Evolutionary conservation across 1,140 invertebrate species (phyloP), one percentile per base, ranked within the genome.

Genomic region (Drosophila sucinea): DNA sequence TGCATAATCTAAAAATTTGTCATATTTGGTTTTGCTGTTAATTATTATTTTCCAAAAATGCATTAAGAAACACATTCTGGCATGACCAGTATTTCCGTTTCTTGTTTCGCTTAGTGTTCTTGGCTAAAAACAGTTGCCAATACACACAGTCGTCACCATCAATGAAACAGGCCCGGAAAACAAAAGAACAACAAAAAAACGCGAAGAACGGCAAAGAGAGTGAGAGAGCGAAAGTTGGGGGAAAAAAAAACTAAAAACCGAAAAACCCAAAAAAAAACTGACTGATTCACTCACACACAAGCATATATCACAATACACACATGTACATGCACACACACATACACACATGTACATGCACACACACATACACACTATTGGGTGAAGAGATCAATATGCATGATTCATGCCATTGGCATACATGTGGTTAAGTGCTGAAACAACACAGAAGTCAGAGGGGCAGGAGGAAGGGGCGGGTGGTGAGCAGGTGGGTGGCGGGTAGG

Each of bases 361-460:
- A 51, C 23, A 51, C 7, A 51, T 23, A 51, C 44, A 51, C 44
- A 51, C 2, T 51, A 51, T 51, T 51, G 44, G 44, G 44, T 51
- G 44, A 51, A 51, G 44, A 51, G 44, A 51, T 51, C 44, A 51
- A 51, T 51, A 51, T 51, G 44, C 44, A 51, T 51, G 44, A 51
- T 51, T 51, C 44, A 51, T 51, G 44, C 44, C 44, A 51, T 51
- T 51, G 44, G 44, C 44, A 51, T 51, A 51, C 44, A 51, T 51
- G 44, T 51, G 44, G 44, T 51, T 51, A 51, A 51, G 44, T 51
- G 44, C 44, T 51, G 23, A 51, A 51, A 27, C 44, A 51, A 51
- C 44, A 51, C 44, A 51, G 44, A 27, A 47, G 17, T 6, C 2
- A 27, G 27, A 41, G 40, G 0, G 40, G 0, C 11, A 17, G 11